Base-by-base conservation (phyloP, 2,113 vertebrate genomes). In the Cyanistes caeruleus region DNA sequence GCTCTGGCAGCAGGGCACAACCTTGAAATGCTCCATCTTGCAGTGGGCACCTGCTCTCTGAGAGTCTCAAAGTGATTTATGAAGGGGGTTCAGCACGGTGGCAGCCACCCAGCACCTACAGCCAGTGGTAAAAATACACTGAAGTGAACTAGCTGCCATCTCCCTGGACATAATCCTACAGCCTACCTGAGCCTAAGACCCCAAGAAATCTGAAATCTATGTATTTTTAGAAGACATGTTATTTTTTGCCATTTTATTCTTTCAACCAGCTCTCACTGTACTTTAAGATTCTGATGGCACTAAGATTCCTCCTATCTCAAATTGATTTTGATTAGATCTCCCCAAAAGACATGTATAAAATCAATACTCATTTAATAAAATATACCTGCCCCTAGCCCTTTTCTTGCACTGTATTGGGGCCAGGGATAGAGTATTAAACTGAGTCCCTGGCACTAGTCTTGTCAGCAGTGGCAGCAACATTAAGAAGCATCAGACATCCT, bases 371-470 rank as follows among this genome's bases (percentile, higher is more conserved):
- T 44, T 52, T 58, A 53, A 79, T 53, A 73, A 67, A 64, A 41
- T 25, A 23, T 7, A 49, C 22, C 49, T 46, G 23, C 11, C 58
- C 18, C 22, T 13, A 7, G 18, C 52, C 31, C 55, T 86, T 80
- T 51, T 18, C 51, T 48, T 65, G n/a, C 9, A 16, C 63, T 3
- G 0, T 28, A 8, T 2, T 19, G 17, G 12, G 22, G 7, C 39
- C 22, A 44, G 75, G 46, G 33, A 19, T 55, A 33, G 14, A 59
- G 2, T 18, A 52, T 11, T 23, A 49, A 65, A 21, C 17, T 0
- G 0, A n/a, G 21, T 64, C 37, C 44, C 28, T 3, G 7, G 19
- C 11, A 13, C 39, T 3, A 9, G 3, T 55, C 25, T 46, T 10
- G 2, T 43, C 56, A 3, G 3, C 25, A 37, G 41, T 22, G 19